phyloP scores from a whole-genome alignment of 2,797 vertebrate species.

The Lutra lutra region DNA sequence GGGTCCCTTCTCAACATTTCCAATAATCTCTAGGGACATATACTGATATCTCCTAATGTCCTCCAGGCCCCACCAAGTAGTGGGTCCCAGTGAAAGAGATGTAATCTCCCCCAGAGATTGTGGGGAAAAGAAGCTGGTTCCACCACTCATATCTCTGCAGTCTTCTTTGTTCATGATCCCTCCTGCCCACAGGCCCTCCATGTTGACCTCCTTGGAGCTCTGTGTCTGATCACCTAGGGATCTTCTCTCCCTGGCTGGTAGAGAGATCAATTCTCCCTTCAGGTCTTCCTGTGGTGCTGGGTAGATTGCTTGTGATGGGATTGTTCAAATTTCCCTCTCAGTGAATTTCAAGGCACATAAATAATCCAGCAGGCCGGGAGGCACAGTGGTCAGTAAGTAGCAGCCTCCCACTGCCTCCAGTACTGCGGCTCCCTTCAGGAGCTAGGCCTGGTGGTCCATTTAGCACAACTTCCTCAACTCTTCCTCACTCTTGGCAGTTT shows the following conservation, averaged over 20 bases:
- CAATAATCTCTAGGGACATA: background rate
- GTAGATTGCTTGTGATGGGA: background rate
- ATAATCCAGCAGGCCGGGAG: background rate
- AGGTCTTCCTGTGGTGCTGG: background rate
- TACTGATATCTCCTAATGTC: background rate
- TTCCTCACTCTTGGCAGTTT: background rate
- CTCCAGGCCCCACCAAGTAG: background rate
- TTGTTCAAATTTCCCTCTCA: background rate
- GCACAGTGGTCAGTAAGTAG: too few species aligned
- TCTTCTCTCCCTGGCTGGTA: background rate
- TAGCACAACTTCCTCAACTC: background rate
- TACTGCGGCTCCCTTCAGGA: fast-evolving
- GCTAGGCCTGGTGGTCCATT: too few species aligned
- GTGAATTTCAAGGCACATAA: background rate
- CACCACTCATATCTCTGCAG: fast-evolving
- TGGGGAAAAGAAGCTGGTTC: background rate
- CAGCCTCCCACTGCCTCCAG: fast-evolving
- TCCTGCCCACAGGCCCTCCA: background rate
- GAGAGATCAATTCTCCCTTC: fast-evolving
- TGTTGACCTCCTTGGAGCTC: background rate
- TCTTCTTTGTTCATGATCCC: background rate
- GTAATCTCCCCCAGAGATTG: background rate
- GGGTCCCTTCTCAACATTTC: background rate
- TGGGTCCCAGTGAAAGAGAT: background rate
- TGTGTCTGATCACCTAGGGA: background rate